Conservation (phyloP, 2,888 invertebrate species). For the Torymus tubicola region DNA sequence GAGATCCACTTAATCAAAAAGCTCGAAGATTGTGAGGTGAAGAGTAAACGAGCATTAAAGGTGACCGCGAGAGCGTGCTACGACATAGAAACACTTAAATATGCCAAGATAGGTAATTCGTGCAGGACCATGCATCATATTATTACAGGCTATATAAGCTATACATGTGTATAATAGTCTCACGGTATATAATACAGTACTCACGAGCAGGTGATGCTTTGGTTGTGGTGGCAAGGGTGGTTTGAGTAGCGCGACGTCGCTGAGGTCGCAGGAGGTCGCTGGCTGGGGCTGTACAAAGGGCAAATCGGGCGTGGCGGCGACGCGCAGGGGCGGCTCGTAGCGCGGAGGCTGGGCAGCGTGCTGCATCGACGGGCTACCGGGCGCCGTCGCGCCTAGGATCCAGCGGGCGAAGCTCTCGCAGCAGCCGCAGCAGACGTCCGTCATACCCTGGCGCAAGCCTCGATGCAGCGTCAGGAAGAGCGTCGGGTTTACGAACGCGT, state of each 20-base stretch:
- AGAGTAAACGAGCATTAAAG: too few species aligned
- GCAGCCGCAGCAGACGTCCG: conserved; percentile 87
- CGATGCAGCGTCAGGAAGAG: conserved; percentile 88
- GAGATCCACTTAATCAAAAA: too few species aligned
- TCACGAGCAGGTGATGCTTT: conserved; percentile 70
- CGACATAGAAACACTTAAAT: too few species aligned
- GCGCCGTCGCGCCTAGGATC: conserved; percentile 75
- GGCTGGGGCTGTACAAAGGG: conserved; percentile 67
- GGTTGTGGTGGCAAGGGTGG: conserved; percentile 72
- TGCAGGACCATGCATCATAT: too few species aligned
- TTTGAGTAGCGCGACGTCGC: conserved; percentile 72
- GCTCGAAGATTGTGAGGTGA: too few species aligned
- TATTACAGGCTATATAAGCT: too few species aligned
- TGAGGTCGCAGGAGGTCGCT: conserved; percentile 68
- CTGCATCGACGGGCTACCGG: conserved; percentile 54
- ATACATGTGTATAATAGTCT: too few species aligned
- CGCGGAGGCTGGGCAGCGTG: conserved; percentile 66
- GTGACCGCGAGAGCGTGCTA: too few species aligned
- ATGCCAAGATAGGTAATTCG: too few species aligned
- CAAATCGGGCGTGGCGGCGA: conserved; percentile 65
- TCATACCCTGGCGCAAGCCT: conserved; percentile 84
- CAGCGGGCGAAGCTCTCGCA: conserved; percentile 82
- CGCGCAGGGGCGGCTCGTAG: conserved; percentile 67
- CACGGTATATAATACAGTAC: conserved; percentile 1
- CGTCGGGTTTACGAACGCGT: conserved; percentile 90